Evolutionary conservation across 2,888 invertebrate genomes (phyloP), one percentile per base, ranked within the genome.

Genomic region (Mythimna vitellina): DNA sequence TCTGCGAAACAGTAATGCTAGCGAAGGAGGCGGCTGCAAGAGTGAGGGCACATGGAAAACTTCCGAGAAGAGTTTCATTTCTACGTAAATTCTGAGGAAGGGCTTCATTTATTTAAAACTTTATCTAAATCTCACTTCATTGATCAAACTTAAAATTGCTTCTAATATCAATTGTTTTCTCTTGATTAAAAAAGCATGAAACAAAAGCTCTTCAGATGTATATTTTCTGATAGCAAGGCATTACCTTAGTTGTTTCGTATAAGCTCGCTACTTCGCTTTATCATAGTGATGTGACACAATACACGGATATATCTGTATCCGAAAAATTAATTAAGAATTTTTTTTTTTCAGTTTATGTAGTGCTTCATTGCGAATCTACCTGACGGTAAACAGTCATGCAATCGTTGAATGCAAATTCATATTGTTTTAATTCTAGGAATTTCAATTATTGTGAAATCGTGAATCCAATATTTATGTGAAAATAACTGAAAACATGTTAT

Each of bases 221-320:
- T 73, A 62, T 76, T 60, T 76, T 76, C 73, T 51, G 71, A 69
- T 72, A 70, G 20, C 29, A 56, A 69, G 12, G 25, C 51, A 57
- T 62, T 73, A 71, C 68, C 65, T 76, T 80, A 76, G 73, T 78
- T 70, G 65, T 76, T 83, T 70, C 56, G 22, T 65, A 67, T 64
- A 60, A 66, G 65, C 65, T 61, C 54, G 57, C 58, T 61, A 10
- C 32, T 51, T 32, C 53, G 54, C 63, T 75, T 73, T 73, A 56
- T 78, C 14, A 35, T 74, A 82, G 67, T 53, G 69, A 67, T 67
- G 83, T 29, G 62, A 75, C 29, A 42, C 2, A 42, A 54, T 25
- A 22, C 4, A 22, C 57, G 22, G 56, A 73, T 64, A 65, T 35
- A n/a, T n/a, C n/a, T n/a, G 22, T 22, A 2, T 29, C 29, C 29